phyloP scores from a whole-genome alignment of 2,113 vertebrate genomes.

The Falco punctatus region DNA sequence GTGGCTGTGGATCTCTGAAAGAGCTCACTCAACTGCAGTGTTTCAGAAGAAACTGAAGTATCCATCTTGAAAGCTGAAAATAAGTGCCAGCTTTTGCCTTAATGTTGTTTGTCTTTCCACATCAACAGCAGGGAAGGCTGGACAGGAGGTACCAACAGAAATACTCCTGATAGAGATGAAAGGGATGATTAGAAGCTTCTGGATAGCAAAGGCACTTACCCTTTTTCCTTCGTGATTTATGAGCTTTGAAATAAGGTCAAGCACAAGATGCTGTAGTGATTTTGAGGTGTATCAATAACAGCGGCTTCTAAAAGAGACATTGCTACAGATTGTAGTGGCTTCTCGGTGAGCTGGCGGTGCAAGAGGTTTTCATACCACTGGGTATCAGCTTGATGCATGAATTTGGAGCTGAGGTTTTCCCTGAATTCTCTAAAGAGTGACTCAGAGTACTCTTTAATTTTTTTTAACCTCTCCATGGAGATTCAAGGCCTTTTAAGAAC shows the following conservation, averaged over 20 bases:
- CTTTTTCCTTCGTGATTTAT: background rate
- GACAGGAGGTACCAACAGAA: background rate
- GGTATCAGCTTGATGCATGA: background rate
- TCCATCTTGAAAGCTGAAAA: background rate
- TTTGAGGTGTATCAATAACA: background rate
- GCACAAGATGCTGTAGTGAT: background rate
- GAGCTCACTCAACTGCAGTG: background rate
- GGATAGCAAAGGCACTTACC: background rate
- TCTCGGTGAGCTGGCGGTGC: background rate
- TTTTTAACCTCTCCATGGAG: background rate
- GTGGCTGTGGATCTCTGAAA: background rate
- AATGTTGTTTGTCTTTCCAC: background rate
- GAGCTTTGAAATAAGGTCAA: background rate
- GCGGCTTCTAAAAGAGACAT: background rate
- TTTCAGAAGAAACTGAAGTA: slow-evolving; percentile 1
- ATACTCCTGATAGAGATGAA: background rate
- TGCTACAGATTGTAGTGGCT: background rate
- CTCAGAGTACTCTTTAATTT: background rate
- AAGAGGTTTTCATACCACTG: background rate
- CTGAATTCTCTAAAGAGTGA: background rate
- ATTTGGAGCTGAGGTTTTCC: background rate
- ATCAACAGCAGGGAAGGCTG: background rate
- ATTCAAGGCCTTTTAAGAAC: background rate
- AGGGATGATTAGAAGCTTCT: background rate
- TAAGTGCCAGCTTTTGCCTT: background rate